phyloP scores from a whole-genome alignment of 1,140 invertebrate genomes.

The Bombus sibiricus region DNA sequence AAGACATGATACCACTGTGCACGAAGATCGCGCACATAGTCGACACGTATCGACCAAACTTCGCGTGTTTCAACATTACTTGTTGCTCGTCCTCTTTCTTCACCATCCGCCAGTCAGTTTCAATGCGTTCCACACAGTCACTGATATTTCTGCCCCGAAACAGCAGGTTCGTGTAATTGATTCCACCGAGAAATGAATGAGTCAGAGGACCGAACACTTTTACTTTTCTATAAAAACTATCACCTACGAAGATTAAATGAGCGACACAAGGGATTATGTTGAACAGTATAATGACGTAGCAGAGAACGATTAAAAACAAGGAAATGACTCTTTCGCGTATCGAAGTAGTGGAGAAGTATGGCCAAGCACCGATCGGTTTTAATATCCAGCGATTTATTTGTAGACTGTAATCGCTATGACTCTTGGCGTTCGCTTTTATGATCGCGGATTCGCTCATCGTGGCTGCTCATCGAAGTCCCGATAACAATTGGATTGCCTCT shows the following conservation, averaged over 20 bases:
- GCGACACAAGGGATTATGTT: slow-evolving; percentile 36
- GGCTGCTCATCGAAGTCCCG: neutral
- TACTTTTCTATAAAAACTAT: slow-evolving; percentile 14
- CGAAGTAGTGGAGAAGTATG: neutral
- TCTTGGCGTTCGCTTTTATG: neutral
- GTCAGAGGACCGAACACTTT: slow-evolving; percentile 34
- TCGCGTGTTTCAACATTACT: slow-evolving; percentile 53
- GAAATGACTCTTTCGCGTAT: slow-evolving; percentile 21
- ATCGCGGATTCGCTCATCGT: neutral
- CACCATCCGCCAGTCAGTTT: slow-evolving; percentile 45
- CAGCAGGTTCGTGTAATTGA: slow-evolving; percentile 47
- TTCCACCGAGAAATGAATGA: slow-evolving; percentile 40
- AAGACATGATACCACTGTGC: slow-evolving; percentile 34
- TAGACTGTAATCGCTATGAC: neutral
- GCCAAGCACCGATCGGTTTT: neutral
- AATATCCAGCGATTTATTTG: neutral
- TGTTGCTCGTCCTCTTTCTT: slow-evolving; percentile 13
- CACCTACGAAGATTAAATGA: slow-evolving; percentile 20
- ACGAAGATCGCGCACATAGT: slow-evolving; percentile 25
- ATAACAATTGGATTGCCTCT: neutral
- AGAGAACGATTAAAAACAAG: neutral
- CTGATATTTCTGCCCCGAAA: slow-evolving; percentile 34
- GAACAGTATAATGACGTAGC: slow-evolving; percentile 11
- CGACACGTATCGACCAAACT: slow-evolving; percentile 33
- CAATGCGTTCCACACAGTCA: slow-evolving; percentile 52